phyloP scores from a whole-genome alignment of 2,113 vertebrate genomes.

The Rhinichthys klamathensis region DNA sequence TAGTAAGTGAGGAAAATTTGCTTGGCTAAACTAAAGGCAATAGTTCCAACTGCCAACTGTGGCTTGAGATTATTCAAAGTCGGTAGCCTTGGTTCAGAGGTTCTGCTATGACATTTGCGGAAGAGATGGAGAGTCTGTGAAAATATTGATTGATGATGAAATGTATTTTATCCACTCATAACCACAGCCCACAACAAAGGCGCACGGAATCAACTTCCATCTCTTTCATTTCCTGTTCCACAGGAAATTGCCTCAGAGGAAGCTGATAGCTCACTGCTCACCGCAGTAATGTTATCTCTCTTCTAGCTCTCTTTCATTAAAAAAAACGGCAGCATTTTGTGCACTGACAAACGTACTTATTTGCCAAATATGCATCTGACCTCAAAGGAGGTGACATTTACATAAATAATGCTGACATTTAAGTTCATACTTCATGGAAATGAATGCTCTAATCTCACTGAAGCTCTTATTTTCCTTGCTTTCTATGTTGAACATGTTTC shows the following conservation, averaged over 20 bases:
- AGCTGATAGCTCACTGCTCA: conserved; percentile 70
- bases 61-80: conserved; percentile 13
- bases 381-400: neutral
- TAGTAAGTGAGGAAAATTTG: neutral
- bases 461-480: neutral
- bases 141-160: conserved; percentile 42
- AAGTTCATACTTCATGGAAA: neutral
- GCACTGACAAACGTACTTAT: conserved; percentile 45
- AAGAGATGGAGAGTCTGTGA: conserved; percentile 25
- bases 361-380: conserved; percentile 10
- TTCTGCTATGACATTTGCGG: conserved; percentile 55
- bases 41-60: conserved; percentile 6
- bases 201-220: conserved; percentile 52
- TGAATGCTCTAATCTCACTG: neutral
- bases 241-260: conserved; percentile 88
- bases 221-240: conserved; percentile 92
- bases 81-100: neutral
- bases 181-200: conserved; percentile 68
- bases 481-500: neutral
- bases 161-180: conserved; percentile 76
- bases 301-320: conserved; percentile 59
- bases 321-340: conserved; percentile 38
- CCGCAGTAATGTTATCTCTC: conserved; percentile 61
- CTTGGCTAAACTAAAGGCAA: neutral
- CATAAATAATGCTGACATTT: neutral